phyloP scores from a whole-genome alignment of 2,113 vertebrate species.

The Bos javanicus region DNA sequence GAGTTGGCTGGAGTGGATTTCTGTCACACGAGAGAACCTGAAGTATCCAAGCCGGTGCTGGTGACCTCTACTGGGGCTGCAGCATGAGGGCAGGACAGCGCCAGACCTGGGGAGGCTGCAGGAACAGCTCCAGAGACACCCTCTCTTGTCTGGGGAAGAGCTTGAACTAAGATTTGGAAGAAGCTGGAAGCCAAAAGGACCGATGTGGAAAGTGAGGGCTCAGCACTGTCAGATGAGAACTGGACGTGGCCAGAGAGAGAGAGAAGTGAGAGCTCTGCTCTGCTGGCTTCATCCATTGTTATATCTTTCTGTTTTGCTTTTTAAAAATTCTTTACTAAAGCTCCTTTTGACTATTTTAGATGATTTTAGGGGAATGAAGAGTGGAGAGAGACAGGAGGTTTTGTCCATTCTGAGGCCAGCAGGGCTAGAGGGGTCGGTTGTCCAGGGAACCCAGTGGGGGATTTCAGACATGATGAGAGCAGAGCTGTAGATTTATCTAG shows the following conservation, averaged over 20 bases:
- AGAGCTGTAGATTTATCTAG: background rate
- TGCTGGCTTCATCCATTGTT: background rate
- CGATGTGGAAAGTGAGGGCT: fast-evolving
- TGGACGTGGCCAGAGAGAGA: background rate
- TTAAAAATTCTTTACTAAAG: background rate
- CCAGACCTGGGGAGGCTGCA: background rate
- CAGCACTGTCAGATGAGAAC: background rate
- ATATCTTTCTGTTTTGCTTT: background rate
- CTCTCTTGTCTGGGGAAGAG: background rate
- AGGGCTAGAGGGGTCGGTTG: background rate
- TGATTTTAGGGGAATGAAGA: background rate
- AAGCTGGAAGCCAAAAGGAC: background rate
- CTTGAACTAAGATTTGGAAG: background rate
- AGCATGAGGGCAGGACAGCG: background rate
- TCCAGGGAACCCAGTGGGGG: background rate
- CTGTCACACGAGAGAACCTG: background rate
- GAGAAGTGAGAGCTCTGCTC: background rate
- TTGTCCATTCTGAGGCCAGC: background rate
- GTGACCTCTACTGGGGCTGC: background rate
- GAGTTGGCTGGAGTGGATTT: background rate
- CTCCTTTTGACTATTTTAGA: background rate
- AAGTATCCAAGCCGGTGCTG: fast-evolving
- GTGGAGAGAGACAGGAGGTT: background rate
- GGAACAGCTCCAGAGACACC: background rate
- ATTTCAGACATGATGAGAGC: background rate